Percentiles rank a stretch among this genome's conserved stretches.
phyloP scores from a whole-genome alignment of 53 echinoderm and acorn worm species.

The Antedon mediterranea region DNA sequence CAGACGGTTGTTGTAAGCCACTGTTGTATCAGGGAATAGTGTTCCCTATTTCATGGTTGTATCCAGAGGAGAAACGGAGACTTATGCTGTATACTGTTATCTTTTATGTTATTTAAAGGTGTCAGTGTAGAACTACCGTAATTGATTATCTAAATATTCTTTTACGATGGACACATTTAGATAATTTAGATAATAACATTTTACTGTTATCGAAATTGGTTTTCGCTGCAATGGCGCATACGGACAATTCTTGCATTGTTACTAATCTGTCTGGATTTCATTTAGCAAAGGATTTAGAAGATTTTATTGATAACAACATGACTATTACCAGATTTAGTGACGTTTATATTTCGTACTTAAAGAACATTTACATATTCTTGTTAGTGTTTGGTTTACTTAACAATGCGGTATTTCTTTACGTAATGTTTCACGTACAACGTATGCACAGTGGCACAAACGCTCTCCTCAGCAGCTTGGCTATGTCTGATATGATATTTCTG shows the following conservation, averaged over 20 bases:
- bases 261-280: neutral
- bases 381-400: slow-evolving; percentile 35
- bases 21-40: too few species aligned
- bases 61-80: too few species aligned
- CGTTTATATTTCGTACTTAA: neutral
- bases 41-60: too few species aligned
- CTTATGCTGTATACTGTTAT: too few species aligned
- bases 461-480: slow-evolving; percentile 42
- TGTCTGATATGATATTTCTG: slow-evolving; percentile 49
- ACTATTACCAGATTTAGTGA: neutral
- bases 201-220: too few species aligned
- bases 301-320: neutral
- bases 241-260: neutral
- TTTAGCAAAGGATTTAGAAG: neutral
- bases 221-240: neutral
- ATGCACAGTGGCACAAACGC: slow-evolving; percentile 52
- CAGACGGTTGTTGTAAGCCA: too few species aligned
- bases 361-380: slow-evolving; percentile 3
- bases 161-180: too few species aligned
- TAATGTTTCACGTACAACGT: slow-evolving; percentile 38
- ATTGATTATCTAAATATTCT: too few species aligned
- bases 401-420: slow-evolving; percentile 58
- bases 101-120: too few species aligned
- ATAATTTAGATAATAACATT: too few species aligned
- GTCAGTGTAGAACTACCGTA: too few species aligned